Evolutionary conservation across 1,140 invertebrate genomes (phyloP).

Genomic region (Drosophila lowei): DNA sequence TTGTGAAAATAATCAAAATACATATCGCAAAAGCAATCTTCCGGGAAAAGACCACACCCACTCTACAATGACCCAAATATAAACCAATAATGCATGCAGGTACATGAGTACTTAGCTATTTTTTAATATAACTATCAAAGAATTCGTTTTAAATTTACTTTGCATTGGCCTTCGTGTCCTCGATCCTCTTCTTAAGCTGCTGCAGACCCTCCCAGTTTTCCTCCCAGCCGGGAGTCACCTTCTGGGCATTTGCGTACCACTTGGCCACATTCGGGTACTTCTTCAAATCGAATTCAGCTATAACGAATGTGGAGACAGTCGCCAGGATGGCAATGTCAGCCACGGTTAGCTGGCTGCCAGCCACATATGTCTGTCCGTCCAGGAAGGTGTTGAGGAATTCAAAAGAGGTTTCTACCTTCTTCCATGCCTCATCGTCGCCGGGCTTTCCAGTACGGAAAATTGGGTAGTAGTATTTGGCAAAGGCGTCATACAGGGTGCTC

Average conservation of each 20-base stretch:
- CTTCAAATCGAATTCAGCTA: constrained; percentile 86
- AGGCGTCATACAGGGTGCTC: constrained; percentile 82
- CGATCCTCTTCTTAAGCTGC: constrained; percentile 48
- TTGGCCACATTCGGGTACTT: constrained; percentile 87
- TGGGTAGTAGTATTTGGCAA: constrained; percentile 86
- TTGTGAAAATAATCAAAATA: no score
- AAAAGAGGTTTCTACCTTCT: constrained; percentile 86
- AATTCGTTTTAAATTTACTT: background rate
- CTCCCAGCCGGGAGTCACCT: constrained; percentile 88
- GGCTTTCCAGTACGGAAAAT: constrained; percentile 85
- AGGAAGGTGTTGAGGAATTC: constrained; percentile 87
- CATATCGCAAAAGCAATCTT: no score
- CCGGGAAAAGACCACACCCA: no score
- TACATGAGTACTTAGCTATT: background rate
- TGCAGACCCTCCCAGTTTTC: constrained; percentile 85
- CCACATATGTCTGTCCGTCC: constrained; percentile 86
- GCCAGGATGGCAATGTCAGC: constrained; percentile 88
- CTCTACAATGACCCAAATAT: no score
- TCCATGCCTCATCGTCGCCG: constrained; percentile 86
- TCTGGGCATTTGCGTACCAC: constrained; percentile 88
- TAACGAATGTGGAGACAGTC: constrained; percentile 86
- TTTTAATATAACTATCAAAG: background rate
- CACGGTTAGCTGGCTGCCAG: constrained; percentile 88
- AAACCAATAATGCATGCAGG: no score
- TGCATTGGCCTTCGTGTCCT: constrained; percentile 66